These are phyloP conservation scores for Hydrophis major DNA, from an alignment of 2,797 vertebrate genomes.

Conservation along the genomic window DNA sequence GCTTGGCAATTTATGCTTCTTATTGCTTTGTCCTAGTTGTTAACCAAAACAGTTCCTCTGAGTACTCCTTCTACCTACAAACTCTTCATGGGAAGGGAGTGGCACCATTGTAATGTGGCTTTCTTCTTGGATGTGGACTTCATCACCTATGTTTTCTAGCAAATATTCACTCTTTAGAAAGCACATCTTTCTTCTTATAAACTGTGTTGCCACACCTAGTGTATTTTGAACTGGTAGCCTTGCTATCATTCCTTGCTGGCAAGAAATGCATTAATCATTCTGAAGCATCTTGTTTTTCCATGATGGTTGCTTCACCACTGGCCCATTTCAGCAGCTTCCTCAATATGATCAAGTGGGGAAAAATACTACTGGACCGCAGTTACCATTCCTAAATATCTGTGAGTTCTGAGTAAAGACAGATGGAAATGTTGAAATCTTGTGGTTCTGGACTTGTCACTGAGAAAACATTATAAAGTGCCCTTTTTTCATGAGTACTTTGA, in stretches of 20 bases:
- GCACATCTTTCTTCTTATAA: neutral
- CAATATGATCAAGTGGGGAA: neutral
- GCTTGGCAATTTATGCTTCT: neutral
- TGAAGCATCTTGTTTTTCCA: neutral
- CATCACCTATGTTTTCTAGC: neutral
- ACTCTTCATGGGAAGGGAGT: neutral
- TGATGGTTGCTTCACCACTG: neutral
- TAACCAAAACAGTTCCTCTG: neutral
- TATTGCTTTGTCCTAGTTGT: neutral
- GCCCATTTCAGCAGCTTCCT: neutral
- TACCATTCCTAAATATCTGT: neutral
- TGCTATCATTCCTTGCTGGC: neutral
- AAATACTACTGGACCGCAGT: neutral
- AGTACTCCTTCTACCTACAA: neutral
- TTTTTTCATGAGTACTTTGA: neutral
- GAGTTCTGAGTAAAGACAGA: slow-evolving; percentile 14
- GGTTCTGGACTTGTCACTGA: slow-evolving; percentile 23
- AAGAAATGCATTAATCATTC: neutral
- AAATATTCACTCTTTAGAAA: neutral
- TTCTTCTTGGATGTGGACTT: neutral
- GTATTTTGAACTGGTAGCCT: neutral
- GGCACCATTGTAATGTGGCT: neutral
- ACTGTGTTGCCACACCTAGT: neutral
- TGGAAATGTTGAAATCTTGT: slow-evolving; percentile 11
- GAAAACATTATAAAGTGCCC: slow-evolving; percentile 17